Evolutionary conservation across 2,888 invertebrate genomes (phyloP), one percentile per base, ranked within the genome.

Genomic region (Chymomyza caudatula): DNA sequence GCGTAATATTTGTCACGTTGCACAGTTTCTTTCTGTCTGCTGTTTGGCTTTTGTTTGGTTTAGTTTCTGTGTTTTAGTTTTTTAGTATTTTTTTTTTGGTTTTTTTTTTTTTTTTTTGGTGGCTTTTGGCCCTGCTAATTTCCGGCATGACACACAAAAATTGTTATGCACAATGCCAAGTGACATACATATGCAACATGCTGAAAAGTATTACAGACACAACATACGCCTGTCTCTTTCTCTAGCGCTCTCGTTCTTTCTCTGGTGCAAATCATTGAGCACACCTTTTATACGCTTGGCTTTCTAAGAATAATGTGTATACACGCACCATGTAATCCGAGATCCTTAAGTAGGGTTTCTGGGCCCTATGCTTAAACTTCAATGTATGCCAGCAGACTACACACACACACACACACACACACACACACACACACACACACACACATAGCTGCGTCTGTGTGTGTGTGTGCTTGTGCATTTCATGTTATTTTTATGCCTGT

Each of bases 271-370:
- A 80, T 80, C 78, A 80, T 85, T 85, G 86, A 85, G 77, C 77
- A 82, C 85, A 86, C 85, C 83, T 86, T 83, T 86, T 83, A 85
- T 86, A 80, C 87, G 83, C 73, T 86, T 81, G 84, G 87, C 87
- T 86, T 86, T 87, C 86, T 87, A 73, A 86, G 86, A 86, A 86
- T 87, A 86, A 86, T 84, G 86, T 75, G 74, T 71, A 84, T 84
- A 86, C 86, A 85, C 85, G 87, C 85, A 83, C 77, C 87, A 77
- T 71, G 88, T 78, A 86, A 86, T 68, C 73, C 69, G 87, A 86
- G 73, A 87, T 67, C 86, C 71, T 73, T 86, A 87, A 84, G 85
- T 87, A 85, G 86, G 85, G 79, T 86, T 78, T 87, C 79, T 80
- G 77, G n/a, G 63, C 78, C 80, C 81, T 85, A 82, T 86, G 85